phyloP scores from a whole-genome alignment of 2,797 vertebrate species.

The Pipistrellus pygmaeus region DNA sequence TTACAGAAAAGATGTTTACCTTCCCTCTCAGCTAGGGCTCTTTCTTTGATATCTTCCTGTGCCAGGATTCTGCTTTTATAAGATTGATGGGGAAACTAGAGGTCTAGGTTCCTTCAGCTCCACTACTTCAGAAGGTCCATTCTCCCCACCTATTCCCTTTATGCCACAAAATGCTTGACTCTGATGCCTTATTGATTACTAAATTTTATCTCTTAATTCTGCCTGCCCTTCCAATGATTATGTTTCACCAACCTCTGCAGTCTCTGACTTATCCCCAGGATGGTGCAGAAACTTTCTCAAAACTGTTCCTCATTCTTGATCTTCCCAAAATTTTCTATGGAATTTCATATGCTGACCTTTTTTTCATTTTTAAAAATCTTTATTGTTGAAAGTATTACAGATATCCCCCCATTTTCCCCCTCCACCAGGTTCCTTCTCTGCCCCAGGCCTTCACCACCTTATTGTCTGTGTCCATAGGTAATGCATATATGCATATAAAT shows the following conservation, averaged over 20 bases:
- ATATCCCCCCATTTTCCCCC: no score
- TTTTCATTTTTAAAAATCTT: no score
- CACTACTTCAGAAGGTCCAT: background rate
- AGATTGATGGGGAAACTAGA: no score
- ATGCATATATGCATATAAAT: no score
- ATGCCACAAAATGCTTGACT: background rate
- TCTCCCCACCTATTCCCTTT: background rate
- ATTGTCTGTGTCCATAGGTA: no score
- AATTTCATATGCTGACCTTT: background rate
- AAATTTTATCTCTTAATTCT: background rate
- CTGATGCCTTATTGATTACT: background rate
- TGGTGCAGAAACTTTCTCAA: background rate
- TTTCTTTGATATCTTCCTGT: background rate
- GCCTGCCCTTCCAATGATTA: background rate
- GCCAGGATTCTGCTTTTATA: background rate
- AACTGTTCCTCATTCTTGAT: background rate
- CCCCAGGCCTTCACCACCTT: no score
- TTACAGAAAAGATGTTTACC: background rate
- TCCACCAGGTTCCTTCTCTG: no score
- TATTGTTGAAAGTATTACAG: no score
- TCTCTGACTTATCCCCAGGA: background rate
- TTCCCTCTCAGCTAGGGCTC: background rate
- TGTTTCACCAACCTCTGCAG: background rate
- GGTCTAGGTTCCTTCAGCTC: no score
- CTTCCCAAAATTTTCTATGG: background rate